Evolutionary conservation across 2,797 vertebrate genomes (phyloP).

Genomic region (Coregonus sp.): DNA sequence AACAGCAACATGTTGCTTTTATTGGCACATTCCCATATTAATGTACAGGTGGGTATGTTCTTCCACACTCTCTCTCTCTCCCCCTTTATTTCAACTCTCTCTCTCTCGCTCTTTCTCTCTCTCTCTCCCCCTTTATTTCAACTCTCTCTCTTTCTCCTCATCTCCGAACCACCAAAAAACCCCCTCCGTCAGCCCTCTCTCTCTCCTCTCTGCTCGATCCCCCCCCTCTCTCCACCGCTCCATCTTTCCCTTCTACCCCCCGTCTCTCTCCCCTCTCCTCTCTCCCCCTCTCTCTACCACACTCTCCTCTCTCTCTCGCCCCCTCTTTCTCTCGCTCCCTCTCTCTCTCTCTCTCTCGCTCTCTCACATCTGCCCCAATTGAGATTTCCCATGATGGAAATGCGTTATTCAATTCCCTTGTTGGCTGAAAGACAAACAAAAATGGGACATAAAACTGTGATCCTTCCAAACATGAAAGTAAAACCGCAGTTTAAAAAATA

Average conservation of each 20-base stretch:
- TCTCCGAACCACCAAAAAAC: too few relatives aligned
- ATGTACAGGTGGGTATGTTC: constrained; percentile 3
- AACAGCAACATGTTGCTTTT: constrained; percentile 27
- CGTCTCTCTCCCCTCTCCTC: background rate
- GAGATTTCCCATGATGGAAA: constrained; percentile 27
- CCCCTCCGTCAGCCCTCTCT: too few relatives aligned
- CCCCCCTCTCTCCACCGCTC: background rate
- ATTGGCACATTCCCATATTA: constrained; percentile 23
- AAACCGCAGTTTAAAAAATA: constrained; percentile 7
- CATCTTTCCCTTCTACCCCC: background rate
- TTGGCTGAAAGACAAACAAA: constrained; percentile 33
- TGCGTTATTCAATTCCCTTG: constrained; percentile 45
- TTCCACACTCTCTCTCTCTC: background rate
- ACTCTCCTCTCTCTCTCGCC: background rate
- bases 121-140: background rate
- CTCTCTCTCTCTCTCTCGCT: background rate
- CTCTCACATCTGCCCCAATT: constrained; percentile 15
- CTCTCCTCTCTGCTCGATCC: too few relatives aligned
- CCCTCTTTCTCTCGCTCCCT: background rate
- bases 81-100: background rate
- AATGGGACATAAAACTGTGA: constrained; percentile 34
- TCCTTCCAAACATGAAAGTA: constrained; percentile 7
- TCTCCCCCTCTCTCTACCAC: background rate
- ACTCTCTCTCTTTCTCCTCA: background rate
- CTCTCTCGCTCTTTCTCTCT: too few relatives aligned